These are phyloP conservation scores for Lumbricus terrestris DNA, from an alignment of 2,888 invertebrate species.

Conservation along the genomic window DNA sequence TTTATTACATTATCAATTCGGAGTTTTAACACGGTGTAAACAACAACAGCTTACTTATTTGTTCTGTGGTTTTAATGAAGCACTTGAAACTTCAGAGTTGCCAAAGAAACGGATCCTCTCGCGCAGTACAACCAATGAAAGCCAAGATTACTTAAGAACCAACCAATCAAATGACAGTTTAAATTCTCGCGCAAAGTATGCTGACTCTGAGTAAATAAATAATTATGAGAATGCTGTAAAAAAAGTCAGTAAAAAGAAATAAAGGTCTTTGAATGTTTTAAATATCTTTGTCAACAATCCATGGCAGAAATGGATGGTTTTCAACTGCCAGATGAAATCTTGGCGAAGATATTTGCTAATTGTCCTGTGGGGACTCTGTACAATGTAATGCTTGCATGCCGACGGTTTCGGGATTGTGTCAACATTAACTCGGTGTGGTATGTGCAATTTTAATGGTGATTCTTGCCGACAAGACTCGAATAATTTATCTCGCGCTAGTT, in stretches of 20 bases:
- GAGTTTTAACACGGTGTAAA: no score
- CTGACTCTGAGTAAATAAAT: neutral
- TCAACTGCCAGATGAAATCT: conserved; percentile 26
- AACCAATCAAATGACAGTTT: neutral
- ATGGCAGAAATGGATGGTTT: neutral
- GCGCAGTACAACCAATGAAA: neutral
- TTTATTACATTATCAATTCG: no score
- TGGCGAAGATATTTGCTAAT: conserved; percentile 17
- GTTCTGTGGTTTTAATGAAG: no score
- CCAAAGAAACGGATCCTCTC: neutral
- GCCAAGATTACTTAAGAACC: neutral
- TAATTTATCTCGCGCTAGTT: neutral
- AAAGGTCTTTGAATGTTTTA: no score
- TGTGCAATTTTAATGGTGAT: neutral
- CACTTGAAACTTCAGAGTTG: no score
- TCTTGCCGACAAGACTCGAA: neutral
- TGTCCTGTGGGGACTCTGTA: conserved; percentile 15
- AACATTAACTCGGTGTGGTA: conserved; percentile 23
- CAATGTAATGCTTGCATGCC: conserved; percentile 11
- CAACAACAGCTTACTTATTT: no score
- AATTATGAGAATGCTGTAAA: no score
- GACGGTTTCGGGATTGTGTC: conserved; percentile 19
- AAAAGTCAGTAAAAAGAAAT: no score
- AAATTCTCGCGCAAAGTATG: neutral
- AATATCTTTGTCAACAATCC: neutral